Evolutionary conservation across 2,113 vertebrate species (phyloP).

Genomic region (Triplophysa dalaica): DNA sequence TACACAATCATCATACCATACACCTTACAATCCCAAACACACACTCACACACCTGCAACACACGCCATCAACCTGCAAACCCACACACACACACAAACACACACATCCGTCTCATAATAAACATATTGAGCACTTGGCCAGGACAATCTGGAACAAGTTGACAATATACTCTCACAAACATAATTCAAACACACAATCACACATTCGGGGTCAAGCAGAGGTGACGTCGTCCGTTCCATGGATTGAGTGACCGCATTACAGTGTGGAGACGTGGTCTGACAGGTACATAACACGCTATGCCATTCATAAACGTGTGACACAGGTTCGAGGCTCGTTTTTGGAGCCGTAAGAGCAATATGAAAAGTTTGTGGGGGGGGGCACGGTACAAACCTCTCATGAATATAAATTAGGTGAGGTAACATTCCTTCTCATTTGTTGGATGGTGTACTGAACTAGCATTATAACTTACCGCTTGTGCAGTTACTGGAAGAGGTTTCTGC

Average conservation of each 20-base stretch:
- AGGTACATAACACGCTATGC: not conserved
- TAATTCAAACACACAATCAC: conserved; percentile 71
- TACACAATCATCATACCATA: conserved; percentile 60
- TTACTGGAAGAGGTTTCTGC: too few relatives aligned
- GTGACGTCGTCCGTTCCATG: conserved; percentile 21
- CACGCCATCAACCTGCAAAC: conserved; percentile 60
- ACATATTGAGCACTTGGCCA: conserved; percentile 30
- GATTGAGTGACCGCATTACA: not conserved
- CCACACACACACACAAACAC: conserved; percentile 62
- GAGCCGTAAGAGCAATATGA: not conserved
- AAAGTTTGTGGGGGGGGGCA: not conserved
- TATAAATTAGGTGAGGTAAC: not conserved
- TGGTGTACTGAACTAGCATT: too few relatives aligned
- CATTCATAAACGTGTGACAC: not conserved
- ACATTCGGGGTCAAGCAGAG: conserved; percentile 56
- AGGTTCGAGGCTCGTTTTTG: not conserved
- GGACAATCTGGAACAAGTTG: conserved; percentile 37
- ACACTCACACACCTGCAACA: conserved; percentile 57
- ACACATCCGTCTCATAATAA: conserved; percentile 48
- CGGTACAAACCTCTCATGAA: not conserved
- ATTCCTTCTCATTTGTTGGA: too few relatives aligned
- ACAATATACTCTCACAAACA: conserved; percentile 57
- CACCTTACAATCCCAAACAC: conserved; percentile 59
- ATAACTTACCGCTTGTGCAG: too few relatives aligned
- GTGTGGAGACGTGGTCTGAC: not conserved